Evolutionary conservation across 2,113 vertebrate species (phyloP).

Genomic region (Sebastes schlegelii): DNA sequence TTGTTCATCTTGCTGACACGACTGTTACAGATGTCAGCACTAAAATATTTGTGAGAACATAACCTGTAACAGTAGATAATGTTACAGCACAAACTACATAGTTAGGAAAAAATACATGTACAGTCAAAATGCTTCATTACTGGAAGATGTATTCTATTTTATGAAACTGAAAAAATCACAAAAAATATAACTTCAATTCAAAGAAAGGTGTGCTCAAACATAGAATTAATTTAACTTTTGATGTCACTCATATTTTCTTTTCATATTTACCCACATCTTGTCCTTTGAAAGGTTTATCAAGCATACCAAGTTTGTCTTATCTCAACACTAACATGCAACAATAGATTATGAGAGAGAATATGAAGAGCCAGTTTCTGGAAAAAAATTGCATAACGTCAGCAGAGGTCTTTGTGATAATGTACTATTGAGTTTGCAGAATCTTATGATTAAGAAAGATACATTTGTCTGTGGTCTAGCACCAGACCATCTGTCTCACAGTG

Average conservation of each 20-base stretch:
- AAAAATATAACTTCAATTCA: neutral
- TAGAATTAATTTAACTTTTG: neutral
- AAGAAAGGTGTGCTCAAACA: neutral
- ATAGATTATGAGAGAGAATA: neutral
- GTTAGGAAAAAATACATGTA: neutral
- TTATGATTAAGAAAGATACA: neutral
- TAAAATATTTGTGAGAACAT: neutral
- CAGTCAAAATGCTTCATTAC: neutral
- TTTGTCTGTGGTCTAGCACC: constrained; percentile 33
- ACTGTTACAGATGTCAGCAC: neutral
- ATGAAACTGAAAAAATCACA: neutral
- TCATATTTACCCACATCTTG: neutral
- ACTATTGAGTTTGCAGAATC: constrained; percentile 3
- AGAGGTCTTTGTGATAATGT: neutral
- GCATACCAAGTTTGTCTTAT: neutral
- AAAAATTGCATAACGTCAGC: neutral
- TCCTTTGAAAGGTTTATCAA: neutral
- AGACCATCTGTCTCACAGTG: constrained; percentile 22
- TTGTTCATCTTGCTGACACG: neutral
- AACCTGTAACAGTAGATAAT: neutral
- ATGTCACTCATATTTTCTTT: neutral
- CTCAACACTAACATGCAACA: neutral
- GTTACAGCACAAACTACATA: neutral
- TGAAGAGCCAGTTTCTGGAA: neutral
- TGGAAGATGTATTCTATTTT: neutral